These are phyloP conservation scores for Crax fasciolata DNA, from an alignment of 2,797 vertebrate species.

Conservation along the genomic window DNA sequence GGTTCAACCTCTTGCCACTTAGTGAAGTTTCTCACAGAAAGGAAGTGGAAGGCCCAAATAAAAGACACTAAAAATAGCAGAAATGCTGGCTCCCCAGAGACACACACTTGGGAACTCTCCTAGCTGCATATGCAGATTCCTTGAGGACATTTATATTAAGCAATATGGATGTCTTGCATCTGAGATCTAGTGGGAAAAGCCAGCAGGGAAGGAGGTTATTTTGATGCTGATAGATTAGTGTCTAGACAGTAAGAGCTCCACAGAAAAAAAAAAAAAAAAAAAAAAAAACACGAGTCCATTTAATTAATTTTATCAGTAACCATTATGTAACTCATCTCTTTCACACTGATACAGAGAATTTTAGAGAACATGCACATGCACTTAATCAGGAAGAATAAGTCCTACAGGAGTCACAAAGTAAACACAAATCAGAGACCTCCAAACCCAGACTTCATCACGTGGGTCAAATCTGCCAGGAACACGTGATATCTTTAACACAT, in stretches of 20 bases:
- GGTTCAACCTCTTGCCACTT: not conserved
- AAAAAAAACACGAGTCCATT: not conserved
- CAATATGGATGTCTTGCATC: not conserved
- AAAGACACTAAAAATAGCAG: slow-evolving; percentile 20
- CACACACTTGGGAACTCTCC: not conserved
- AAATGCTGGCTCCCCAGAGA: not conserved
- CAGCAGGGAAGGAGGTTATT: not conserved
- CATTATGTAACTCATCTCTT: not conserved
- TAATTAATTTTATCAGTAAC: not conserved
- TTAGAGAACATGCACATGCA: not conserved
- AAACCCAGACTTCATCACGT: not conserved
- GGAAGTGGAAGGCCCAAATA: slow-evolving; percentile 1
- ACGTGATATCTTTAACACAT: not conserved
- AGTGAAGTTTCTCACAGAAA: slow-evolving; percentile 35
- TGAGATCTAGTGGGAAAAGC: not conserved
- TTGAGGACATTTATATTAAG: not conserved
- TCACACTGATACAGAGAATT: not conserved
- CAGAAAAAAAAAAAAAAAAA: not conserved
- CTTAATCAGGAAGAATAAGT: not conserved
- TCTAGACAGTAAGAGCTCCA: not conserved
- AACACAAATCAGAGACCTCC: not conserved
- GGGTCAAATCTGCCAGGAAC: not conserved
- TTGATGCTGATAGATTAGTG: not conserved
- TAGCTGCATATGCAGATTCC: not conserved
- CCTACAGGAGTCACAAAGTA: not conserved